A percentile compares a stretch with the other conserved stretches of the same genome.
phyloP scores from a whole-genome alignment of 1,140 invertebrate species.

The Panulirus ornatus region DNA sequence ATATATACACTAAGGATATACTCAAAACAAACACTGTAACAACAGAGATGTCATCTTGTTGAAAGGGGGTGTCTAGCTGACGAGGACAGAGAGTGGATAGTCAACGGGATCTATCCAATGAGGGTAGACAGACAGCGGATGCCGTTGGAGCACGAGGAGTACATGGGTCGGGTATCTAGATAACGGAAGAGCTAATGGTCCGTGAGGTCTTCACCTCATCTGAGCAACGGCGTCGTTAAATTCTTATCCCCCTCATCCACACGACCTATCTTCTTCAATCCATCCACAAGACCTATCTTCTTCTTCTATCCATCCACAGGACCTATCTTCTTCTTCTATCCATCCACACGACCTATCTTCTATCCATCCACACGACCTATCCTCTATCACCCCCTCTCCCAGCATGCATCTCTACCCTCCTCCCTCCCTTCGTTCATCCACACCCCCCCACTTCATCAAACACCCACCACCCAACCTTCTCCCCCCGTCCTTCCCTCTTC shows the following conservation, averaged over 20 bases:
- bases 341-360: neutral
- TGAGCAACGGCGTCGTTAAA: neutral
- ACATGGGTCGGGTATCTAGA: too few relatives aligned
- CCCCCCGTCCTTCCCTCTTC: neutral
- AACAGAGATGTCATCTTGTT: too few relatives aligned
- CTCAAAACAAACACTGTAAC: too few relatives aligned
- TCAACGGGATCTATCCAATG: too few relatives aligned
- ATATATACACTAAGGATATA: neutral
- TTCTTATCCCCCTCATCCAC: neutral
- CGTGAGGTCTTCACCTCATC: too few relatives aligned
- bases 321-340: neutral
- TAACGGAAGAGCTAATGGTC: too few relatives aligned
- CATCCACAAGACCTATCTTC: neutral
- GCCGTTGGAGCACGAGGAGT: too few relatives aligned
- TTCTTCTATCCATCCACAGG: neutral
- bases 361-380: neutral
- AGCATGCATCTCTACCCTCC: neutral
- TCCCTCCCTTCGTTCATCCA: neutral
- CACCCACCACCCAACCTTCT: neutral
- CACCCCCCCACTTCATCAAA: neutral
- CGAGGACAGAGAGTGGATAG: too few relatives aligned
- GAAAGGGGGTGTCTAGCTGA: too few relatives aligned
- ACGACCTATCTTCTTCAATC: neutral
- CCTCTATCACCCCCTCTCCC: neutral
- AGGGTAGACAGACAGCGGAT: too few relatives aligned